phyloP scores from a whole-genome alignment of 2,888 invertebrate species.

The Alviniconcha strummeri region DNA sequence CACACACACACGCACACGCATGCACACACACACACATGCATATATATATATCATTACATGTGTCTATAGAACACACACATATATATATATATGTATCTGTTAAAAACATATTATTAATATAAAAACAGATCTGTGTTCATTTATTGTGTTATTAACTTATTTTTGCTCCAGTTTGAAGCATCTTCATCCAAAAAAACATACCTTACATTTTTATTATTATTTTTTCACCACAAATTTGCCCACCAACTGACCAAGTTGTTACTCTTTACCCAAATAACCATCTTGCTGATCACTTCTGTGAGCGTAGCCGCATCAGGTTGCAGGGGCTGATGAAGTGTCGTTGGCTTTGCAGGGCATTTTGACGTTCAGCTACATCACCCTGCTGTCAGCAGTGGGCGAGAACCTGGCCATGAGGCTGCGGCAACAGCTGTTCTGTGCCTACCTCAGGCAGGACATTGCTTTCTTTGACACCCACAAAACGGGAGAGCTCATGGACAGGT shows the following conservation, averaged over 20 bases:
- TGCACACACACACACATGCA: not conserved
- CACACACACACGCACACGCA: conserved; percentile 6
- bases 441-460: conserved; percentile 89
- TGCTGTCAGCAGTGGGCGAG: conserved; percentile 92
- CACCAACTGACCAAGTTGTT: no score
- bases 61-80: not conserved
- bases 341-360: conserved; percentile 82
- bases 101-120: no score
- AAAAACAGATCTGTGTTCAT: no score
- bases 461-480: conserved; percentile 94
- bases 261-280: no score
- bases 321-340: no score
- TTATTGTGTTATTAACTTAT: no score
- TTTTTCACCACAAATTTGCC: not conserved
- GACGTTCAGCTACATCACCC: conserved; percentile 92
- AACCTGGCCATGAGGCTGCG: conserved; percentile 88
- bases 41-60: not conserved
- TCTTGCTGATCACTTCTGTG: no score
- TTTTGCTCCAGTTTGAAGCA: no score
- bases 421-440: conserved; percentile 86
- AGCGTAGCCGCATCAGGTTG: no score
- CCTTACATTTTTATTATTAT: not conserved
- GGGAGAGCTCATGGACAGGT: conserved; percentile 93
- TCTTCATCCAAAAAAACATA: not conserved
- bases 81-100: not conserved